Percentiles rank a stretch among this genome's conserved stretches.
Evolutionary conservation across 2,797 vertebrate genomes (phyloP).

Genomic region (Pangasius mekongensis): DNA sequence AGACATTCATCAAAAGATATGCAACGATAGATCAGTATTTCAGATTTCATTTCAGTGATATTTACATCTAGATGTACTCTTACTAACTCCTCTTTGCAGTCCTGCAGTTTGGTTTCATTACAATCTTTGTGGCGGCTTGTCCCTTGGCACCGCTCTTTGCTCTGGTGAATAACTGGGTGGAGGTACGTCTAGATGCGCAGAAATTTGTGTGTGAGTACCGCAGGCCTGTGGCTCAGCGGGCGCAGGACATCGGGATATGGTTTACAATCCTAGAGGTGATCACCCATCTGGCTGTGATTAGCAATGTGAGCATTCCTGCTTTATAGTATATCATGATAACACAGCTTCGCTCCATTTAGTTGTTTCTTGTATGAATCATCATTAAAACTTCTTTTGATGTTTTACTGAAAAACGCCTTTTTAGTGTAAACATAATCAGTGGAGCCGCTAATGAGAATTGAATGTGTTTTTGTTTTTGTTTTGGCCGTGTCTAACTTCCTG

Average conservation of each 20-base stretch:
- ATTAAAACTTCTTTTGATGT: slow-evolving; percentile 2
- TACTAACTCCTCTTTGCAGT: slow-evolving; percentile 60
- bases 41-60: neutral
- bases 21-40: neutral
- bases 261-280: slow-evolving; percentile 79
- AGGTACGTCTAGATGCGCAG: slow-evolving; percentile 79
- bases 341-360: neutral
- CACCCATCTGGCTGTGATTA: slow-evolving; percentile 76
- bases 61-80: neutral
- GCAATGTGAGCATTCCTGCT: slow-evolving; percentile 71
- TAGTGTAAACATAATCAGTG: slow-evolving; percentile 31
- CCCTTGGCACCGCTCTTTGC: slow-evolving; percentile 80
- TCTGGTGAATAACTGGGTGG: slow-evolving; percentile 81
- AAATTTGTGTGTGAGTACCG: slow-evolving; percentile 81
- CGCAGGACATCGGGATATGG: slow-evolving; percentile 81
- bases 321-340: neutral
- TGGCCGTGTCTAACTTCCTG: slow-evolving; percentile 8
- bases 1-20: neutral
- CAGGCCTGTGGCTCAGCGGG: slow-evolving; percentile 74
- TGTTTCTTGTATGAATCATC: neutral
- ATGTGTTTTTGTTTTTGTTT: slow-evolving; percentile 8
- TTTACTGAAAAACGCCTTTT: neutral
- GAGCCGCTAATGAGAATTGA: neutral
- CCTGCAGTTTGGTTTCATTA: slow-evolving; percentile 84
- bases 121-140: slow-evolving; percentile 81